Evolutionary conservation across 1,140 invertebrate species (phyloP), one percentile per base, ranked within the genome.

Genomic region (Choristoneura fumiferana): DNA sequence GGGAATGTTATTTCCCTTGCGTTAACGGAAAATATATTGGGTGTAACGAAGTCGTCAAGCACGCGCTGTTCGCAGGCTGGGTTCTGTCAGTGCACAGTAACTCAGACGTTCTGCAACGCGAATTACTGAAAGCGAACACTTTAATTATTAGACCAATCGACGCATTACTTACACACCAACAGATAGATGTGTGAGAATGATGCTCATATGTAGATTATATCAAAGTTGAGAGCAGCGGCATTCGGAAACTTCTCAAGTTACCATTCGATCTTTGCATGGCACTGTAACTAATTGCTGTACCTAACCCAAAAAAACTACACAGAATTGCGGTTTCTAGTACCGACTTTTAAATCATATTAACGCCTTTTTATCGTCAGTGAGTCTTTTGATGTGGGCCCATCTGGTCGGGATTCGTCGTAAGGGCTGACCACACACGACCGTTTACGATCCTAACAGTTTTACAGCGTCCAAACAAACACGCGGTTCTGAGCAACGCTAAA

Each of bases 361-460:
- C 76, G 69, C 76, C 69, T 81, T 84, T 87, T 86, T 87, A 84
- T 84, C 76, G 69, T 67, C 63, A 43, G 52, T 52, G 33, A 72
- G 59, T 79, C 85, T 81, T 86, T 88, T 88, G 85, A 88, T 86
- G 73, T 88, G 76, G 33, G 73, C 66, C 74, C 82, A 85, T 87
- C 82, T 87, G 82, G 75, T 76, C 71, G 67, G 68, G 77, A 79
- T 87, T 85, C 82, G 84, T 78, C 77, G 81, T 87, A 85, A 87
- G 84, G 81, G 75, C 81, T 80, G 82, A 73, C 85, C 85, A 88
- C 85, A 88, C 85, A 86, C 84, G 84, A 78, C 54, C 74, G 78
- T 88, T 88, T 88, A 88, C 83, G 80, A 80, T 77, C 78, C 59
- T 73, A 78, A 80, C 84, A 76, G 78, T 82, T 87, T 87, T 84